Base-by-base conservation (phyloP, 2,888 invertebrate species). In the Ophion ventricosus region DNA sequence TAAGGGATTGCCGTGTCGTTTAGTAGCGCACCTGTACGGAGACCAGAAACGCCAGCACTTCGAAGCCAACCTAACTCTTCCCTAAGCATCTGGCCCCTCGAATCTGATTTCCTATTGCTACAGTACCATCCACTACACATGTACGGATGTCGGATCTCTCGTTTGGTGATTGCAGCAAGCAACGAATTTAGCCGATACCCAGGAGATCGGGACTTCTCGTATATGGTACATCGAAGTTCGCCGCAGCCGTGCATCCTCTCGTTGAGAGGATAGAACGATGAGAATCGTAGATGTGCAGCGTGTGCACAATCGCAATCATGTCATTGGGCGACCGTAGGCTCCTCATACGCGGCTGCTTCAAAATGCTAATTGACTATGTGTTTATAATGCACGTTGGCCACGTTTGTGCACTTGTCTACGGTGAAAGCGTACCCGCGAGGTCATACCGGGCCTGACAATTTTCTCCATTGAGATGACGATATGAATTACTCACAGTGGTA, bases 361-460 rank as follows among this genome's bases (percentile, higher is more conserved):
- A 84, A 81, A 82, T 79, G 59, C 82, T 43, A 76, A 79, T 73
- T 72, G 76, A 26, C 40, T 66, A 72, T 75, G 79, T 40, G 78
- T 76, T 74, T 40, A 67, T 74, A 72, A 82, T 84, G 66, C 61
- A 72, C 56, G 40, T 49, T 56, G 64, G 20, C 17, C 49, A 72
- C 56, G 40, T 40, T 64, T 43, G 20, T 69, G 26, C 63, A 72
- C 72, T 40, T 79, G 72, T 10, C 20, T 56, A 29, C 10, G 23
- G 25, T 72, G 70, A 11, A 49, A n/a, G 20, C 54, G 35, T 63
- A 63, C 35, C n/a, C 29, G 29, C 17, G 2, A 26, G 63, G 23
- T 23, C 61, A 20, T 40, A 59, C 78, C 56, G 49, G 70, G 29
- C 29, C 20, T 43, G 72, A 64, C 63, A 70, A 72, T 79, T 56